Conservation (phyloP, 2,797 vertebrate genomes). For the Simalia tracyae region DNA sequence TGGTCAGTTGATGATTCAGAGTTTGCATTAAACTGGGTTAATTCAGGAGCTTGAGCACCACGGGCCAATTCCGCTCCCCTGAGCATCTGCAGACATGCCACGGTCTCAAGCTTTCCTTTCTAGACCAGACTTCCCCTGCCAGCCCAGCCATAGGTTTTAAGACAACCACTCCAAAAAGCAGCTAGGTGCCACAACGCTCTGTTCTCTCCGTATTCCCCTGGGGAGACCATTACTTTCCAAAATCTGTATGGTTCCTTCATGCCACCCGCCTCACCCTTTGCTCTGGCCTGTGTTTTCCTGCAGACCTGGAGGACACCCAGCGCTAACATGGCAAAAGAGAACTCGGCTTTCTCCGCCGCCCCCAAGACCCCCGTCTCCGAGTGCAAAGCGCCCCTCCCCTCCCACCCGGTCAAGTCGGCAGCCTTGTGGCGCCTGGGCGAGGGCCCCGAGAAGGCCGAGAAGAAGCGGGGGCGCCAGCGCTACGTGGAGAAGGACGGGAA, state of each 20-base stretch:
- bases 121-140: background rate
- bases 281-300: background rate
- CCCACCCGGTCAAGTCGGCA: background rate
- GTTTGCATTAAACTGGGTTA: background rate
- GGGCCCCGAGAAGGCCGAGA: constrained; percentile 66
- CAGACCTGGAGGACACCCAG: background rate
- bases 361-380: constrained; percentile 74
- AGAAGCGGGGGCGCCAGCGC: constrained; percentile 82
- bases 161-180: background rate
- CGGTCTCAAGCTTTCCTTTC: background rate
- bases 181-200: background rate
- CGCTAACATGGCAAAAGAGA: constrained; percentile 83
- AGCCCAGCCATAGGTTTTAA: background rate
- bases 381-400: background rate
- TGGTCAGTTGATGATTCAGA: background rate
- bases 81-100: background rate
- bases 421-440: constrained; percentile 36
- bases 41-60: too few species aligned
- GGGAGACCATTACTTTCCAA: background rate
- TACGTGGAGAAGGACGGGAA: constrained; percentile 96
- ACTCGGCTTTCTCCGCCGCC: constrained; percentile 76
- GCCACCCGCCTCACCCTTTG: fast-evolving
- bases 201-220: background rate
- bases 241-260: too few species aligned
- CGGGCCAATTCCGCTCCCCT: too few species aligned